Evolutionary conservation across 37 sponge, comb jelly and placozoan species (phyloP), one percentile per base, ranked within the genome.

Genomic region (Ianthella basta): DNA sequence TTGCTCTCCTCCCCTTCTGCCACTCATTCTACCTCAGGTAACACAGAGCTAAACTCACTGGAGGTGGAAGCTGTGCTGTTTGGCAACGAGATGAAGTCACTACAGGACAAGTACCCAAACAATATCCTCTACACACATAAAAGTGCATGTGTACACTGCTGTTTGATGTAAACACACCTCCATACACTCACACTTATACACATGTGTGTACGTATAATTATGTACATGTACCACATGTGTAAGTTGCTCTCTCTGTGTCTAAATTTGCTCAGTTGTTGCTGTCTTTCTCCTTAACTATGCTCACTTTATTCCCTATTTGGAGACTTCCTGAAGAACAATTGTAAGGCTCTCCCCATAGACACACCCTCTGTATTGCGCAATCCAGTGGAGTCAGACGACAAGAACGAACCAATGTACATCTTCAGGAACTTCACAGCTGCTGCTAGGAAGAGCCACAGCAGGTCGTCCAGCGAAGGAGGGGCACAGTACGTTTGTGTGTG

Each of bases 321-420:
- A 19, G 78, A 75, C 20, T 75, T 40, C 78, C 21, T 75, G 13
- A 75, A 75, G 54, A 53, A 53, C 41, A 75, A 24, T 24, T 75
- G 54, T 50, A 36, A 40, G 54, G 40, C 1, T 24, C 23, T 50
- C 41, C 44, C 44, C 2, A 41, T 23, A 12, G n/a, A 19, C 25
- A 19, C 70, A 2, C 70, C 70, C 19, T 69, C 70, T 69, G 70
- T 69, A 1, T 34, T 69, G 18, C 70, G 70, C 27, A 75, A 75
- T 75, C 78, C 54, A 19, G 25, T 18, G n/a, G 37, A 40, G 24
- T 75, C 78, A 40, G 54, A 75, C 1, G 78, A 75, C 78, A 75
- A 75, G 53, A 75, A 75, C 40, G 78, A 75, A 41, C 78, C 78
- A 44, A 44, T 75, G 16, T 75, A 75, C 54, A 75, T 75, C 20